Evolutionary conservation across 2,113 vertebrate species (phyloP).

Genomic region (Aphelocoma coerulescens): DNA sequence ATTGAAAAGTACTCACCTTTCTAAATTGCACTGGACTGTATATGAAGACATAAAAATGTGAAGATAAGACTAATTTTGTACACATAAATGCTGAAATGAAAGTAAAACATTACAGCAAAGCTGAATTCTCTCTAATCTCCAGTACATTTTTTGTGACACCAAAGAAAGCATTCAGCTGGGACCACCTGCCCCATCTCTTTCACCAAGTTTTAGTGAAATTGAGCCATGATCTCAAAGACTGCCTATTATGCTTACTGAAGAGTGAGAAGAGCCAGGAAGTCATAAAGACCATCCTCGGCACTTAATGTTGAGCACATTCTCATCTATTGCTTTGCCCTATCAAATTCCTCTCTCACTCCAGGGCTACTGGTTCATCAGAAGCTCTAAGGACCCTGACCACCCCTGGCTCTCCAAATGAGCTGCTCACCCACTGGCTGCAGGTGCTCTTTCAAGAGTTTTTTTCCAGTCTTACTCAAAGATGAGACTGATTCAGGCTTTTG

Average conservation of each 20-base stretch:
- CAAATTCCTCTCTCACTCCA: background rate
- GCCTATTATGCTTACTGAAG: background rate
- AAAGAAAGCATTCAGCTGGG: background rate
- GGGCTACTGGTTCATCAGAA: background rate
- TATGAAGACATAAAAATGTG: background rate
- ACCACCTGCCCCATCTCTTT: background rate
- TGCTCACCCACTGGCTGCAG: background rate
- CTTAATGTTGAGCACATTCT: background rate
- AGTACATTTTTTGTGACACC: background rate
- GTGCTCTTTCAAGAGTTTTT: background rate
- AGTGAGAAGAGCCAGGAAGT: background rate
- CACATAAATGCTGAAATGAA: background rate
- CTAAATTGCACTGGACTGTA: background rate
- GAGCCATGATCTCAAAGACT: background rate
- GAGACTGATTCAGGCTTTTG: background rate
- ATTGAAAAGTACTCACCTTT: background rate
- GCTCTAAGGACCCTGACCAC: background rate
- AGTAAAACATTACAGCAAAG: background rate
- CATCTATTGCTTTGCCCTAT: background rate
- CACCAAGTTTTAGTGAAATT: background rate
- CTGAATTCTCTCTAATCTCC: background rate
- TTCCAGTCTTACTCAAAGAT: background rate
- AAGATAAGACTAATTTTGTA: background rate
- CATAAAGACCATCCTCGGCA: background rate
- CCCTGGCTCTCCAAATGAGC: background rate